Evolutionary conservation across 1,140 invertebrate species (phyloP), one percentile per base, ranked within the genome.

Genomic region (Bombus impatiens): DNA sequence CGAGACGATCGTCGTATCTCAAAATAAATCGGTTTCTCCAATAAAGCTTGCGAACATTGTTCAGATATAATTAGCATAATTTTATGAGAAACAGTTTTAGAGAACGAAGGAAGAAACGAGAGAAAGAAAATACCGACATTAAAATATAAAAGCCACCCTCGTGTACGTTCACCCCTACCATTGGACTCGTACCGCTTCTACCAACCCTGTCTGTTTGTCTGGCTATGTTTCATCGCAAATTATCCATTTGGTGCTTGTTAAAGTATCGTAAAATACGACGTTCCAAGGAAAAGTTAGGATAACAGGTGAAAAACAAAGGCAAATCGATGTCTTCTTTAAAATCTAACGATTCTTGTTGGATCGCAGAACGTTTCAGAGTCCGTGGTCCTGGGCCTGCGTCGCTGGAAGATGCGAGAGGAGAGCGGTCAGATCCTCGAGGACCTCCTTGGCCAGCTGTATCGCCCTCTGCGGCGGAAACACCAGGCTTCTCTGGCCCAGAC

Each of bases 301-400:
- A 42, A n/a, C 42, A 8, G 37, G 22, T 40, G 70, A 72, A 12
- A 42, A 28, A 42, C 4, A 13, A 72, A 28, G 10, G 18, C 18
- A 47, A 18, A 8, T 74, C 4, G 59, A 28, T 13, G 10, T n/a
- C 12, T 62, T 12, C 28, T 62, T n/a, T 62, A n/a, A 62, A 28
- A 59, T 59, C 22, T 62, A 62, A 62, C 59, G 59, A n/a, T 62
- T 80, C 35, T 22, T 4, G 8, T 47, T 25, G 77, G 57, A 47
- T 82, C 76, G 62, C 74, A 95, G 95, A 62, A 92, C 91, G 6
- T 95, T 95, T 77, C 92, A 95, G 53, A 95, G 93, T 78, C 95
- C 94, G 0, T 96, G 95, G 95, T 95, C 95, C 10, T 96, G 95
- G 95, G 91, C 92, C 0, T 96, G 95, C 77, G 93, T 94, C 5